Base-by-base conservation (phyloP, 2,888 invertebrate species). In the Bugulina stolonifera region DNA sequence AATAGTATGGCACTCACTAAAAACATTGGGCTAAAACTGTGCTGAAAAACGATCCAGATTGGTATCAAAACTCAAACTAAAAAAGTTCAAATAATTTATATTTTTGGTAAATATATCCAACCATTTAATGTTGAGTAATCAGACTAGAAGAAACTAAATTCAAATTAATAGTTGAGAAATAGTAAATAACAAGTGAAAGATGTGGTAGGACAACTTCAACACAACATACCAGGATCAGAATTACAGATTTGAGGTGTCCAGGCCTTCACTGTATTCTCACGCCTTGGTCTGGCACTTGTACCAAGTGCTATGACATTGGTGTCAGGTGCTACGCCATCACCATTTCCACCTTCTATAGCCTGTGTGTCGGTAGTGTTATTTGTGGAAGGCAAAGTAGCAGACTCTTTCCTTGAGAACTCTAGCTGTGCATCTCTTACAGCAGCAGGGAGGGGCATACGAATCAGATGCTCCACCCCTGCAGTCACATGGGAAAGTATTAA, bases 141-240 rank as follows among this genome's bases (percentile, higher is more conserved):
- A n/a, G n/a, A n/a, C n/a, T n/a, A n/a, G n/a, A n/a, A n/a, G n/a
- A n/a, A n/a, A n/a, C n/a, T n/a, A n/a, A n/a, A n/a, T n/a, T n/a
- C n/a, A n/a, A n/a, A n/a, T n/a, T n/a, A n/a, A n/a, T n/a, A n/a
- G n/a, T n/a, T n/a, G n/a, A n/a, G n/a, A n/a, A n/a, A n/a, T n/a
- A n/a, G n/a, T n/a, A n/a, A n/a, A n/a, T n/a, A n/a, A n/a, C n/a
- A n/a, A n/a, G n/a, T n/a, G n/a, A n/a, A n/a, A n/a, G n/a, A n/a
- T n/a, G n/a, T n/a, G n/a, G n/a, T n/a, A n/a, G n/a, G n/a, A n/a
- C n/a, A n/a, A n/a, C n/a, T n/a, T n/a, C n/a, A n/a, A n/a, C n/a
- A n/a, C n/a, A n/a, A 43, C 18, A 29, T 34, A 64, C 64, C 64
- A 29, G 64, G 64, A 64, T 64, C 64, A 32, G 22, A 27, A 29